Evolutionary conservation across 2,888 invertebrate species (phyloP), one percentile per base, ranked within the genome.

Genomic region (Plebejus anna): DNA sequence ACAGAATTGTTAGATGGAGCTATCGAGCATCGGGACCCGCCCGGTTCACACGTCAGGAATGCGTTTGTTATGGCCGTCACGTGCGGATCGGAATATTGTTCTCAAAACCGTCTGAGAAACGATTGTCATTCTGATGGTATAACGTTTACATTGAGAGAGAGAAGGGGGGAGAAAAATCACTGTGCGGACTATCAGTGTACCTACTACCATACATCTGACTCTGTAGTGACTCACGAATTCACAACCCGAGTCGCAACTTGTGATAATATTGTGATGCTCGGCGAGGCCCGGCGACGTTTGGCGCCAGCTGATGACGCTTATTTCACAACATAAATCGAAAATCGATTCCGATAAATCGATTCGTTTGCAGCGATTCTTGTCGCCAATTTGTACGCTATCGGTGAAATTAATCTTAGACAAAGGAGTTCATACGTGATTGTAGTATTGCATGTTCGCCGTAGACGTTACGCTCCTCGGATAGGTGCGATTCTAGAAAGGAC

Each of bases 81-180:
- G 88, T 88, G 82, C 80, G 59, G 82, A 89, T 90, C 83, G 87
- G 90, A 89, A 92, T 85, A 91, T 92, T 88, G 91, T 92, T 92
- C 92, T 91, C 85, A 90, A 92, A 92, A 92, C 90, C 88, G 91
- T 85, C 87, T 88, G 90, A 89, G 92, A 91, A 92, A 87, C 82
- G 85, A 88, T 93, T 92, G 83, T 83, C 86, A 93, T 91, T 91
- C 92, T 83, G 79, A 78, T 79, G 80, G 61, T 28, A 4, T 28
- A 61, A 11, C 28, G 61, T 28, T 11, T 61, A 28, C 4, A 61
- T 55, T 16, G 1, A 55, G 55, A 55, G 13, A 16, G 55, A 42
- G 5, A 42, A 22, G 51, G 16, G 55, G 47, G 47, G 2, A 9
- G 16, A 55, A 0, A 55, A 13, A 16, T 55, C 51, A 51, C 11